phyloP scores from a whole-genome alignment of 2,113 vertebrate genomes.

The Mionectes macconnelli region DNA sequence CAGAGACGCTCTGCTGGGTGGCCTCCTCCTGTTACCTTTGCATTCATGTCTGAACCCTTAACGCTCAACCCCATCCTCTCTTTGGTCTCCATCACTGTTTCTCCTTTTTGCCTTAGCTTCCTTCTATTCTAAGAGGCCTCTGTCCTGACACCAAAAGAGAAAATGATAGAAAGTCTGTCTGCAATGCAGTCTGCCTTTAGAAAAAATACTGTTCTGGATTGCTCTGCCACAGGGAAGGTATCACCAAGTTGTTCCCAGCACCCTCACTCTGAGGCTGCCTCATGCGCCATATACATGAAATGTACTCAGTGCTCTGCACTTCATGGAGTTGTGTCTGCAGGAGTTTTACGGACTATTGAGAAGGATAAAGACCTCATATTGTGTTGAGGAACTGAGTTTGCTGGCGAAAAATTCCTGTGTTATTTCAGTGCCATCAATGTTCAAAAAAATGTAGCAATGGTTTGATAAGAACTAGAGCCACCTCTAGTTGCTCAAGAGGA shows the following conservation, averaged over 20 bases:
- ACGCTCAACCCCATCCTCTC: not conserved
- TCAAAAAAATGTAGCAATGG: not conserved
- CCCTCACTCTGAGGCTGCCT: not conserved
- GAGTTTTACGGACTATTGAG: not conserved
- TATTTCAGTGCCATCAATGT: not conserved
- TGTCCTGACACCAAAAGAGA: not conserved
- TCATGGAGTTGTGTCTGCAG: not conserved
- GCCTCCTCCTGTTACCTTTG: not conserved
- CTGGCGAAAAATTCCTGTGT: not conserved
- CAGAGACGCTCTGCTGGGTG: not conserved
- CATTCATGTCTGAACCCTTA: not conserved
- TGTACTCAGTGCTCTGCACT: not conserved
- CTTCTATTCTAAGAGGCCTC: not conserved
- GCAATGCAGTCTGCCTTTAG: not conserved
- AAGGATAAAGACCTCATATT: not conserved
- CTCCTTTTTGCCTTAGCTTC: not conserved
- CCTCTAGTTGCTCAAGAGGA: not conserved
- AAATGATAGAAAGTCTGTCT: not conserved
- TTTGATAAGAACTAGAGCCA: not conserved
- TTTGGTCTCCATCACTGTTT: not conserved
- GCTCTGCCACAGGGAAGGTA: not conserved
- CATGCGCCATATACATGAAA: not conserved
- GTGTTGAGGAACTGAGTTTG: not conserved
- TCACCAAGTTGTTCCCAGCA: not conserved
- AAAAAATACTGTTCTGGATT: not conserved